A percentile compares a stretch with the other conserved stretches of the same genome.
phyloP scores from a whole-genome alignment of 2,113 vertebrate species.

The Podocnemis expansa region DNA sequence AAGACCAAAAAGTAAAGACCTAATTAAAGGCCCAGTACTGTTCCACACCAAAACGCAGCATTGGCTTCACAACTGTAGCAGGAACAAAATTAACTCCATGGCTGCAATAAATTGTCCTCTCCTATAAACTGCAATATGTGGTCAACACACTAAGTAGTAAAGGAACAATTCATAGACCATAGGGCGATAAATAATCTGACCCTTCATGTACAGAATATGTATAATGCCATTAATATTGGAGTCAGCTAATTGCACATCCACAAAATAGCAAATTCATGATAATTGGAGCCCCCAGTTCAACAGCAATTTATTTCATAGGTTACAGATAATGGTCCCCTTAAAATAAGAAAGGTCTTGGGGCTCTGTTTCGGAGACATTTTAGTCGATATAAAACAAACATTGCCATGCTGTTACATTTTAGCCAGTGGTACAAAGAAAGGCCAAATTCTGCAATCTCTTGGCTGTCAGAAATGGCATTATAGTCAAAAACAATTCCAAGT shows the following conservation, averaged over 20 bases:
- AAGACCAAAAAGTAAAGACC: not conserved
- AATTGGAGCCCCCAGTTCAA: slow-evolving; percentile 42
- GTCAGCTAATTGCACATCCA: slow-evolving; percentile 61
- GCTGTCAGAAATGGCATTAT: not conserved
- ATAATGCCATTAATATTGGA: slow-evolving; percentile 40
- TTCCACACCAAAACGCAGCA: not conserved
- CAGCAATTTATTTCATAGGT: slow-evolving; percentile 44
- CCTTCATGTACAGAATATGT: slow-evolving; percentile 54
- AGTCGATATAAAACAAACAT: slow-evolving; percentile 48
- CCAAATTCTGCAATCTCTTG: not conserved
- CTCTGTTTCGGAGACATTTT: slow-evolving; percentile 52
- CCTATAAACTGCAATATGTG: slow-evolving; percentile 51
- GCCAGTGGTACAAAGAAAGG: not conserved
- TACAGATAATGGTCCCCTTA: slow-evolving; percentile 43
- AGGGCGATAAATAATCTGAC: slow-evolving; percentile 70
- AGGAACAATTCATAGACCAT: slow-evolving; percentile 66
- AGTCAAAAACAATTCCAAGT: not conserved
- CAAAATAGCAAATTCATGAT: slow-evolving; percentile 59
- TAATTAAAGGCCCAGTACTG: not conserved
- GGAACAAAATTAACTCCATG: slow-evolving; percentile 44
- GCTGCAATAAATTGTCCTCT: slow-evolving; percentile 45
- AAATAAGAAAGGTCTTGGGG: slow-evolving; percentile 40
- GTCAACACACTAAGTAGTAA: slow-evolving; percentile 60
- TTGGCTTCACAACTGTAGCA: accelerated
- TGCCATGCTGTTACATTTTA: not conserved